Evolutionary conservation across 1,140 invertebrate genomes (phyloP).

Genomic region (Drosophila pseudoobscura): DNA sequence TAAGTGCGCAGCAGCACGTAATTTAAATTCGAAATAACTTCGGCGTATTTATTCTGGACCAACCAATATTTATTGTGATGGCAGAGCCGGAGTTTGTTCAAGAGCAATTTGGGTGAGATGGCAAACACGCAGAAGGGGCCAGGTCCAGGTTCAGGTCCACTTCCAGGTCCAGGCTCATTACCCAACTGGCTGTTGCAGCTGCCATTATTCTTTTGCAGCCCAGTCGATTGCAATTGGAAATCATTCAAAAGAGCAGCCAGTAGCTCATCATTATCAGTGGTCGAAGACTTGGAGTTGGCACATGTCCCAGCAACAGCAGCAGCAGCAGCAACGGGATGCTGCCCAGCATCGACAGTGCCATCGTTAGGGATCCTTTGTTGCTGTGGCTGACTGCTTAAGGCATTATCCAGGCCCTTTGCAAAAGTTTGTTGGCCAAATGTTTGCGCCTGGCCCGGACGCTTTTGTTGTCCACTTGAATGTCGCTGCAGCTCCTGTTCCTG

Average conservation of each 20-base stretch:
- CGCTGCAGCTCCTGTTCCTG: slow-evolving; percentile 44
- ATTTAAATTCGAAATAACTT: slow-evolving; percentile 83
- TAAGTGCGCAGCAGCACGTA: slow-evolving; percentile 72
- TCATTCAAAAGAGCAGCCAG: slow-evolving; percentile 83
- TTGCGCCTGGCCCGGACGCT: slow-evolving; percentile 66
- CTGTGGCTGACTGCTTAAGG: slow-evolving; percentile 75
- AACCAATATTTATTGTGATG: slow-evolving; percentile 83
- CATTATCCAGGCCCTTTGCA: slow-evolving; percentile 78
- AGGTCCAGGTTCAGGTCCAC: slow-evolving; percentile 8
- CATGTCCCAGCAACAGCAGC: slow-evolving; percentile 50
- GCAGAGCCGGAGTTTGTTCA: slow-evolving; percentile 81
- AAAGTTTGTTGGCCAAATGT: slow-evolving; percentile 80
- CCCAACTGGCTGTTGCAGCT: slow-evolving; percentile 29
- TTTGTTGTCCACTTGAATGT: slow-evolving; percentile 78
- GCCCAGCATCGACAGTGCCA: slow-evolving; percentile 39
- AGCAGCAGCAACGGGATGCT: slow-evolving; percentile 10
- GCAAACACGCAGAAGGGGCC: slow-evolving; percentile 66
- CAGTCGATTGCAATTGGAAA: slow-evolving; percentile 83
- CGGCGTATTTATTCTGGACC: slow-evolving; percentile 83
- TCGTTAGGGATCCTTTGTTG: slow-evolving; percentile 78
- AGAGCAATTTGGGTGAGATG: slow-evolving; percentile 83
- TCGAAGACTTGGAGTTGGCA: slow-evolving; percentile 62
- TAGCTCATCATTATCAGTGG: slow-evolving; percentile 83
- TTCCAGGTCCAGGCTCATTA: slow-evolving; percentile 52
- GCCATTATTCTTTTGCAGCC: slow-evolving; percentile 43